Conservation (phyloP, 1,140 invertebrate genomes). For the Forficula auricularia region DNA sequence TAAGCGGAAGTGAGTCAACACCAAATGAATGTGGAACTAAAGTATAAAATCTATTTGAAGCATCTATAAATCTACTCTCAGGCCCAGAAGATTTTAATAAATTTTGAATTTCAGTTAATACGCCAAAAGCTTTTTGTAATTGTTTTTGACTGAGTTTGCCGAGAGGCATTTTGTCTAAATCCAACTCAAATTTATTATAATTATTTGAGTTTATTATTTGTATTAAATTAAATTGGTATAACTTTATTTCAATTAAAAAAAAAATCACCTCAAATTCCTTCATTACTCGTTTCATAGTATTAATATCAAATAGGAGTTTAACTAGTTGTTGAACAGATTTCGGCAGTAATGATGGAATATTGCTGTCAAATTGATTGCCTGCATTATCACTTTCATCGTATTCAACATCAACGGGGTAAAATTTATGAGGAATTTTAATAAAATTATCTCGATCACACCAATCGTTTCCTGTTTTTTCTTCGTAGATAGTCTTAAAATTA, state of each 20-base stretch:
- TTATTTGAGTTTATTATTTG: too few species aligned
- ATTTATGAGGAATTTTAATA: constrained; percentile 58
- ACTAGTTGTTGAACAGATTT: constrained; percentile 68
- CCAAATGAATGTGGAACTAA: constrained; percentile 91
- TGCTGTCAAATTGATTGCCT: constrained; percentile 20
- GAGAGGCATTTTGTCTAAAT: constrained; percentile 92
- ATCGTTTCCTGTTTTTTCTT: constrained; percentile 70
- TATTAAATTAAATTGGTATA: background rate
- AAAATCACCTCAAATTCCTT: constrained; percentile 69
- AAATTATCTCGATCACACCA: constrained; percentile 55
- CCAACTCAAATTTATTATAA: constrained; percentile 60
- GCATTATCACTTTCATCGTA: constrained; percentile 41
- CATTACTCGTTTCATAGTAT: constrained; percentile 81
- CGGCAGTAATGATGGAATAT: constrained; percentile 46
- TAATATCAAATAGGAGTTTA: constrained; percentile 75
- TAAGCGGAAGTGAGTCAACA: constrained; percentile 57
- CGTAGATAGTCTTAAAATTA: constrained; percentile 50
- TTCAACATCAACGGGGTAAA: constrained; percentile 83
- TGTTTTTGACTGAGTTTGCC: constrained; percentile 89
- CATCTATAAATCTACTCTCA: constrained; percentile 52
- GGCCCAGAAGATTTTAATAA: constrained; percentile 31
- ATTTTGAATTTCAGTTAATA: constrained; percentile 60
- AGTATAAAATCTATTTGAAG: constrained; percentile 84
- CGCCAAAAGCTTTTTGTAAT: constrained; percentile 66
- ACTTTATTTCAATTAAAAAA: background rate